A percentile compares a stretch with the other conserved stretches of the same genome.
phyloP scores from a whole-genome alignment of 1,140 invertebrate species.

The Drosophila insularis region DNA sequence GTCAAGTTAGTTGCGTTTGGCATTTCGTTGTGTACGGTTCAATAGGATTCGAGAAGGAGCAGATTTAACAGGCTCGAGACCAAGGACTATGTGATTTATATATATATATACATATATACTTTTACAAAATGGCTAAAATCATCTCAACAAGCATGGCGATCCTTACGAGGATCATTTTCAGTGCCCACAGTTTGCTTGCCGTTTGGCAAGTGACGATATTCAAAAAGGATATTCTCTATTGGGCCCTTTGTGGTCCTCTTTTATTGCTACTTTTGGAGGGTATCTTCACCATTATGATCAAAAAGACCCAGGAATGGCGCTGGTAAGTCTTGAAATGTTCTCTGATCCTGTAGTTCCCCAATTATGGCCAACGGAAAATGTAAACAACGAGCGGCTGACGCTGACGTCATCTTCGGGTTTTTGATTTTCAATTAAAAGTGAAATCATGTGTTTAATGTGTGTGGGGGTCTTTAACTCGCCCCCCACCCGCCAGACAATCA shows the following conservation, averaged over 20 bases:
- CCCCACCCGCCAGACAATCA: conserved; percentile 21
- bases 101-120: not conserved
- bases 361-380: conserved; percentile 36
- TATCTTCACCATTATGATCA: conserved; percentile 92
- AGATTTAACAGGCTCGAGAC: not conserved
- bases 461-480: conserved; percentile 35
- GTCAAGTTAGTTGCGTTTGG: conserved; percentile 72
- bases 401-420: conserved; percentile 74
- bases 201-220: conserved; percentile 91
- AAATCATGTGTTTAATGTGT: conserved; percentile 80
- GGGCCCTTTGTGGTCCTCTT: conserved; percentile 90
- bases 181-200: conserved; percentile 89
- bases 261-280: conserved; percentile 90
- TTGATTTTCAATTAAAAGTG: conserved; percentile 83
- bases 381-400: conserved; percentile 70
- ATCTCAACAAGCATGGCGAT: conserved; percentile 91
- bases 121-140: conserved; percentile 86
- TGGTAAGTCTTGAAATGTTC: conserved; percentile 85
- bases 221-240: conserved; percentile 88
- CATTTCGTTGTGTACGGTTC: conserved; percentile 65
- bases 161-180: conserved; percentile 90
- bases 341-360: conserved; percentile 10
- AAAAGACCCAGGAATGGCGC: conserved; percentile 93
- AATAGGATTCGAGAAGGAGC: conserved; percentile 30
- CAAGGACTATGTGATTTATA: conserved; percentile 39